These are phyloP conservation scores for Nesoenas mayeri DNA, from an alignment of 2,113 vertebrate genomes.

Conservation along the genomic window DNA sequence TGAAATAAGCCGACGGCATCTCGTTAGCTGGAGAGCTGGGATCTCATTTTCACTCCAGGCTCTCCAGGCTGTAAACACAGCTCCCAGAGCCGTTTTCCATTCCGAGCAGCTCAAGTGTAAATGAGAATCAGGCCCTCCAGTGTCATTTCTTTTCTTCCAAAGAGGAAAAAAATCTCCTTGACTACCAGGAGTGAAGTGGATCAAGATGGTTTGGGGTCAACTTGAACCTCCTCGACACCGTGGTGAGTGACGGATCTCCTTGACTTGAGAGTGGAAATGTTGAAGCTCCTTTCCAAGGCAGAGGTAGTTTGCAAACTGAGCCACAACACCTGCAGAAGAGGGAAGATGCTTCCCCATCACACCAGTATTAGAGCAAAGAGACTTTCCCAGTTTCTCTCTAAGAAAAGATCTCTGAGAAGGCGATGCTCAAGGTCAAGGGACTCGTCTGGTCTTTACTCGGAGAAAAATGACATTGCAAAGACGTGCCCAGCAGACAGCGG, in stretches of 20 bases:
- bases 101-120: conserved; percentile 34
- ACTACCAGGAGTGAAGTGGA: conserved; percentile 29
- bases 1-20: background rate
- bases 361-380: rapidly evolving
- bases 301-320: background rate
- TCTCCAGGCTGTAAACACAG: background rate
- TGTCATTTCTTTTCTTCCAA: background rate
- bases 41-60: conserved; percentile 18
- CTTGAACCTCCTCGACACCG: background rate
- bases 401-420: background rate
- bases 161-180: conserved; percentile 17
- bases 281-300: background rate
- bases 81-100: conserved; percentile 4
- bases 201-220: background rate
- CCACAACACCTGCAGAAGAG: rapidly evolving
- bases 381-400: background rate
- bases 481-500: background rate
- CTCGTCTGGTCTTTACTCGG: background rate
- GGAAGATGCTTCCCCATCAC: background rate
- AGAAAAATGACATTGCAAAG: background rate
- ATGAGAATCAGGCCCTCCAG: conserved; percentile 41
- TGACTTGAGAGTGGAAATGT: background rate
- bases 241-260: background rate
- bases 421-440: background rate
- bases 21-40: background rate